Base-by-base conservation (phyloP, 2,888 invertebrate genomes). In the Pyrocoelia pectoralis region DNA sequence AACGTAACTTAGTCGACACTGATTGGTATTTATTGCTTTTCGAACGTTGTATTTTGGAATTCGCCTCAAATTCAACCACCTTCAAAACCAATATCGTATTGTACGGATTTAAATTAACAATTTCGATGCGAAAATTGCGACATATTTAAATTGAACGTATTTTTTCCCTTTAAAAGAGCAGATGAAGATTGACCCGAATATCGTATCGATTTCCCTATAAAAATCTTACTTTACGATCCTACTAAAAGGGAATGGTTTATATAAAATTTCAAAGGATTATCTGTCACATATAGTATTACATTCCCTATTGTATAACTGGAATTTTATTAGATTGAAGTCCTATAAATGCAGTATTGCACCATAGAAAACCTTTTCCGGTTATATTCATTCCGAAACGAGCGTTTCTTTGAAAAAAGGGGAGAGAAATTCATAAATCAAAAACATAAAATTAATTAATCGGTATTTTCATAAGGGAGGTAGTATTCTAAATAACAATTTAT, bases 21-120 rank as follows among this genome's bases (percentile, higher is more conserved):
- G 78, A 78, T 78, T 77, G 74, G 72, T 76, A 78, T 78, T 77
- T 78, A 78, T 77, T 65, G 74, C 66, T 66, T 72, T 73, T 71
- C 73, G 71, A 72, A 73, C 72, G 69, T 76, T 75, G 77, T 74
- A 74, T 74, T 73, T 76, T 73, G 73, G 69, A 64, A 64, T 72
- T 66, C 69, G 68, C 61, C 67, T 69, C 68, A 66, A 72, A 68
- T 70, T 68, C 59, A 51, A 15, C 48, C 14, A 43, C 51, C 29
- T 43, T 18, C 13, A 43, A 51, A 13, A 52, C 48, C 48, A 33
- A 43, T 51, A 52, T 29, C 14, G 9, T 15, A n/a, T 33, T 52
- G 14, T 28, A 38, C 52, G 10, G 17, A 17, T 52, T 29, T 46
- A 46, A 17, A 46, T 46, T 46, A 46, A 46, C 46, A 46, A 46